Conservation (phyloP, 1,140 invertebrate genomes). For the Drosophila kikkawai region DNA sequence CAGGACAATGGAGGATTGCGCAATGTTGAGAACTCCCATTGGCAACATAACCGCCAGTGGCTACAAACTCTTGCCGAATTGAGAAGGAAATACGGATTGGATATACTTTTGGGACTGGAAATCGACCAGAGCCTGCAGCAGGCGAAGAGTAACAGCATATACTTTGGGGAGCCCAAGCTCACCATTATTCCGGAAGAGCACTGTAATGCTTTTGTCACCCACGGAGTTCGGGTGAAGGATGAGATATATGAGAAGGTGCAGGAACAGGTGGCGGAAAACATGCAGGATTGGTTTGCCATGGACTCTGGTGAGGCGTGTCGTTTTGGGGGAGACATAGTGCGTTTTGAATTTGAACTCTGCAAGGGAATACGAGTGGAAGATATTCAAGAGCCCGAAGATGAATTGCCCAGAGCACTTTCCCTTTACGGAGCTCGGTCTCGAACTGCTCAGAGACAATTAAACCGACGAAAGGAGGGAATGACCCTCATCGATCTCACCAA, state of each 20-base stretch:
- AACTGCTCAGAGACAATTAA: conserved; percentile 53
- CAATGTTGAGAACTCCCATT: conserved; percentile 53
- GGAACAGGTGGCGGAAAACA: conserved; percentile 57
- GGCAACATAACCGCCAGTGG: conserved; percentile 63
- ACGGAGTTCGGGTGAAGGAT: conserved; percentile 25
- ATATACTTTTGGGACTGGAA: conserved; percentile 74
- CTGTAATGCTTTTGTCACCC: conserved; percentile 50
- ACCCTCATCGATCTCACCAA: conserved; percentile 46
- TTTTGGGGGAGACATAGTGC: conserved; percentile 66
- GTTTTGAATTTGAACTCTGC: conserved; percentile 79
- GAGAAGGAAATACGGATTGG: conserved; percentile 67
- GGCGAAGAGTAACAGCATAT: conserved; percentile 52
- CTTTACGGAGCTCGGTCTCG: conserved; percentile 27
- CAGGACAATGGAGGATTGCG: conserved; percentile 62
- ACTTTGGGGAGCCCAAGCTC: conserved; percentile 61
- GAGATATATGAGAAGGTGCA: conserved; percentile 55
- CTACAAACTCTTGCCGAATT: conserved; percentile 56
- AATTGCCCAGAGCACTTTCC: background rate
- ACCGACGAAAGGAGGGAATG: conserved; percentile 27
- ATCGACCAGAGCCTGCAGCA: conserved; percentile 58
- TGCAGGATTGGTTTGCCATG: conserved; percentile 65
- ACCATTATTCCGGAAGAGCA: conserved; percentile 71
- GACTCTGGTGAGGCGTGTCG: conserved; percentile 46
- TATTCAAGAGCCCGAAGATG: conserved; percentile 20
- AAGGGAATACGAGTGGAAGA: conserved; percentile 60